Base-by-base conservation (phyloP, 2,888 invertebrate species). In the Patella caerulea region DNA sequence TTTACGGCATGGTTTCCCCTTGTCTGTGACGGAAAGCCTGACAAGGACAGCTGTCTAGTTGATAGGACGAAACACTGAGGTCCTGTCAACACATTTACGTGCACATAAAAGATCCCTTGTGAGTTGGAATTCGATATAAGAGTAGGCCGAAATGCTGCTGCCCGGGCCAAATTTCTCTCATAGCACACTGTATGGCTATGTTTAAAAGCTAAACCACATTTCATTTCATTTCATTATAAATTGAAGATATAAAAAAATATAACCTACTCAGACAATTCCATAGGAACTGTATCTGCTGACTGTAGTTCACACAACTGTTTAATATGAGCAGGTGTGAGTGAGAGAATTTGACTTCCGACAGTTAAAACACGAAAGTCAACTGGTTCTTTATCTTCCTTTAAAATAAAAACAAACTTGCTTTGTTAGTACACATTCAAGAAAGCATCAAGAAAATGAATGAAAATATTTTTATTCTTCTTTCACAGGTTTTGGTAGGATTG, bases 291-390 rank as follows among this genome's bases (percentile, higher is more conserved):
- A 55, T 84, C 84, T 69, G 79, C 78, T 9, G 81, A 75, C 71
- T 79, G 65, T 24, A 86, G 74, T 19, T 78, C 92, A 83, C 94
- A 85, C 70, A 89, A 79, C 71, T 79, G 79, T 17, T 86, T 79
- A 19, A 88, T 72, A 15, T 82, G 78, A 24, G 82, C 81, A n/a
- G 81, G 65, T 14, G 82, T 84, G 17, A 88, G 72, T 17, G 93
- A 93, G 73, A 95, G 92, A 82, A 97, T 95, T 92, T 96, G 96
- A 29, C 78, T 81, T 15, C 72, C 53, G 12, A 82, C 75, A 45
- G 84, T 79, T 52, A 72, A 71, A 14, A 75, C 75, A 75, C 86
- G 78, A 74, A 81, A 83, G 74, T 87, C 86, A 59, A 77, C 78
- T 69, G 86, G 83, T 11, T 79, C 52, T 69, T 78, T 74, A 19